Evolutionary conservation across 2,888 invertebrate genomes (phyloP).

Genomic region (Hybos culiciformis): DNA sequence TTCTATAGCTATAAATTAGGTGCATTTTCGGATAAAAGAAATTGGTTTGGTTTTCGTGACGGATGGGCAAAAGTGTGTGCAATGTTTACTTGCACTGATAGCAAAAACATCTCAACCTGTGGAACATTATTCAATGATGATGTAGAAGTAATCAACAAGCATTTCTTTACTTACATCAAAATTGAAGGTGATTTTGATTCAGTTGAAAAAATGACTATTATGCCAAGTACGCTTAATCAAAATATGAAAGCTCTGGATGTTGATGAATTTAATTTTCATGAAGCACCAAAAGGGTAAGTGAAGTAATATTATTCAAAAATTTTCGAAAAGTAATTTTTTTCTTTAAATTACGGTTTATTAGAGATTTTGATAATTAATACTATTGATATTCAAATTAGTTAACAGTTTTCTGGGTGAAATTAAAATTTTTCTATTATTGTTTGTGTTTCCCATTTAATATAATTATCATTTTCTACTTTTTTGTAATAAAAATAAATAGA

Average conservation of each 20-base stretch:
- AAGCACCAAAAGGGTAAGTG: slow-evolving; percentile 7
- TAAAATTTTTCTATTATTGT: too few relatives aligned
- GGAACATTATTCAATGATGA: slow-evolving; percentile 22
- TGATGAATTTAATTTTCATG: slow-evolving; percentile 8
- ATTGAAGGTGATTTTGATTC: slow-evolving; percentile 22
- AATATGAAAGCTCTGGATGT: slow-evolving; percentile 20
- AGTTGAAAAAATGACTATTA: slow-evolving; percentile 20
- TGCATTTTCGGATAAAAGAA: neutral
- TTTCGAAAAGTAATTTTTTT: neutral
- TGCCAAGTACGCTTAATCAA: slow-evolving; percentile 26
- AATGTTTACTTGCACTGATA: slow-evolving; percentile 36
- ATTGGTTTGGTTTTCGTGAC: neutral
- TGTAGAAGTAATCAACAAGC: slow-evolving; percentile 17
- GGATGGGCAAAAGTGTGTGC: slow-evolving; percentile 33
- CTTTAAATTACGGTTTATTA: neutral
- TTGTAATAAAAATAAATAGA: too few relatives aligned
- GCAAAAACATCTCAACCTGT: slow-evolving; percentile 30
- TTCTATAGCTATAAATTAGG: neutral
- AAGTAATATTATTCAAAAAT: too few relatives aligned
- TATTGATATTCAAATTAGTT: too few relatives aligned
- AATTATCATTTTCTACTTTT: too few relatives aligned
- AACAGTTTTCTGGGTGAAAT: too few relatives aligned
- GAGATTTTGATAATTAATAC: too few relatives aligned
- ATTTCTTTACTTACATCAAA: slow-evolving; percentile 22
- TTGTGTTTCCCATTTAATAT: too few relatives aligned